A percentile compares a stretch with the other conserved stretches of the same genome.
These are phyloP conservation scores for Phymastichus coffea DNA, from an alignment of 1,140 invertebrate genomes.

Conservation along the genomic window DNA sequence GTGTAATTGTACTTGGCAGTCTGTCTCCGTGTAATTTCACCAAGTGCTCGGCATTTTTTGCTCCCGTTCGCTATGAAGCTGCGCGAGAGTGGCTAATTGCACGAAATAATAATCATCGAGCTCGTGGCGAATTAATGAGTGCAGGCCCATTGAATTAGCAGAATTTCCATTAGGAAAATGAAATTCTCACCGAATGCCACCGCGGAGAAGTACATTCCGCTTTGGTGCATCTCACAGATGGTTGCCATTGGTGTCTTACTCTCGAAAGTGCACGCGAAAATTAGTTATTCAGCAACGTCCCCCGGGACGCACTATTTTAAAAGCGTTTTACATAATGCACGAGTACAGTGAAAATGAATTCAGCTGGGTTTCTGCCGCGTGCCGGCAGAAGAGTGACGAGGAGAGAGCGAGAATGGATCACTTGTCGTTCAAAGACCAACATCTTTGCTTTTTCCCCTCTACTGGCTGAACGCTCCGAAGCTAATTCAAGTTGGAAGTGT, in stretches of 20 bases:
- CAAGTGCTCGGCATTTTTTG: too few relatives aligned
- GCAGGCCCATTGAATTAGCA: not conserved
- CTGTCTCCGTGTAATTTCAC: too few relatives aligned
- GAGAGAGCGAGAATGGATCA: not conserved
- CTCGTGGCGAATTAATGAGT: too few relatives aligned
- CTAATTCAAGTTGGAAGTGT: constrained; percentile 8
- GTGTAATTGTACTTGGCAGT: too few relatives aligned
- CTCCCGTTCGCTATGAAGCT: too few relatives aligned
- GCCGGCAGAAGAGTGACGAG: not conserved
- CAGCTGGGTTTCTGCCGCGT: not conserved
- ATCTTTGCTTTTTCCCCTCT: not conserved
- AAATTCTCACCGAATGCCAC: not conserved
- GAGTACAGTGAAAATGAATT: constrained; percentile 13
- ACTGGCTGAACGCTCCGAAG: too few relatives aligned
- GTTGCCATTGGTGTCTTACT: too few relatives aligned
- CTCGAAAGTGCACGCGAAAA: constrained; percentile 4
- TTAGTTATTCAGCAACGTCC: not conserved
- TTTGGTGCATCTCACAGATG: too few relatives aligned
- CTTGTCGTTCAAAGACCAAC: not conserved
- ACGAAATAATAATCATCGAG: too few relatives aligned
- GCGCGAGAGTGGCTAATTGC: too few relatives aligned
- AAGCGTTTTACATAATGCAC: constrained; percentile 11
- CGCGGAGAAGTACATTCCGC: too few relatives aligned
- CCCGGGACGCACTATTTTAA: not conserved
- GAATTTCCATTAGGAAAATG: constrained; percentile 2